Base-by-base conservation (phyloP, 2,797 vertebrate genomes). In the Enteromius viviparus region DNA sequence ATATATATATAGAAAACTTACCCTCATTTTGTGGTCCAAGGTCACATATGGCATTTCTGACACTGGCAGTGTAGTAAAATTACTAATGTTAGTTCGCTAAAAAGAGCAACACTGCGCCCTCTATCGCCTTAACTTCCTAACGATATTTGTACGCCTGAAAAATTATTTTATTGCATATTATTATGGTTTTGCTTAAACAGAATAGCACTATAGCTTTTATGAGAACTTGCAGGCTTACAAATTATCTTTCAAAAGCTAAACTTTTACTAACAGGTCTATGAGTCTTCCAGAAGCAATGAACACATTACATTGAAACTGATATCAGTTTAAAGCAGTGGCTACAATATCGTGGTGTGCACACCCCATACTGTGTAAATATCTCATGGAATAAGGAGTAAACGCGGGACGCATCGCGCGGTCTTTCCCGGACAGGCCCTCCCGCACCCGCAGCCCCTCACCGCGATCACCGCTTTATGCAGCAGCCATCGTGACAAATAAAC, bases 371-470 rank as follows among this genome's bases (percentile, higher is more conserved):
- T 49, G 32, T 21, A 10, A n/a, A 17, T 23, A 10, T 21, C 1
- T 2, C 1, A 32, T 10, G 0, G 9, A 7, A n/a, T 45, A n/a
- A 51, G 10, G 81, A 60, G 84, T 83, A 83, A 68, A 62, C 79
- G 55, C 78, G 11, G 70, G 76, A 81, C 64, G 40, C 65, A 55
- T 72, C 76, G 78, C 68, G 83, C 47, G 76, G 76, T 49, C 29
- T 83, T 14, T 45, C 71, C 51, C 55, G 42, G 62, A 74, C 37
- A 87, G 85, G 89, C 89, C 89, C 88, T 87, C 81, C 79, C 60
- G 71, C 62, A 70, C 49, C 58, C 85, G 53, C 70, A 81, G 84
- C 83, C 82, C 84, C 66, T 49, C 51, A 64, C 70, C 40, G 64
- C 23, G 76, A 76, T 77, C 82, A 69, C 2, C 15, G 62, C 15